A percentile compares a stretch with the other conserved stretches of the same genome.
phyloP scores from a whole-genome alignment of 2,113 vertebrate genomes.

The Eira barbara region DNA sequence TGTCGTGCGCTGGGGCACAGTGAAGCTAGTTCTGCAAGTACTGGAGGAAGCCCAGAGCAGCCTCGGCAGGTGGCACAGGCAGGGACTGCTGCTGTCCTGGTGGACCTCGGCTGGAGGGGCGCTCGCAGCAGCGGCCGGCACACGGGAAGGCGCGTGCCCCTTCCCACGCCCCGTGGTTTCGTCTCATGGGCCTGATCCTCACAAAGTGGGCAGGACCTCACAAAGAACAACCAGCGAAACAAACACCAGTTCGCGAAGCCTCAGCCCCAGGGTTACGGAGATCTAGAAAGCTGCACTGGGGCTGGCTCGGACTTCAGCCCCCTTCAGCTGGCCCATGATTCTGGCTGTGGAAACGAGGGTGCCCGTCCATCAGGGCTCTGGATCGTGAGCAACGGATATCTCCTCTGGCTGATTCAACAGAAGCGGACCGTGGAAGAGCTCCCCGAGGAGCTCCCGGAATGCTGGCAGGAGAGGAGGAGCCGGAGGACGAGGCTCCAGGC shows the following conservation, averaged over 20 bases:
- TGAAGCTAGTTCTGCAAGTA: background rate
- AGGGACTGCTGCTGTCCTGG: no score
- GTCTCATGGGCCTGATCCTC: background rate
- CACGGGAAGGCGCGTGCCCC: background rate
- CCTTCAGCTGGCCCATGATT: background rate
- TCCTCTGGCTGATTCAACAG: background rate
- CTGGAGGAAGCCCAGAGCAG: background rate
- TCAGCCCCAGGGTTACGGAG: no score
- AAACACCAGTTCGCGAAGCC: no score
- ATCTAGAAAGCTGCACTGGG: background rate
- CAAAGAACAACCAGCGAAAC: background rate
- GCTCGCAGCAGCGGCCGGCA: background rate
- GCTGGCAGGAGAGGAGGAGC: background rate
- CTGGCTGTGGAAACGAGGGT: background rate
- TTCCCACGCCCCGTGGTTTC: background rate
- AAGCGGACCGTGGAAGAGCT: background rate
- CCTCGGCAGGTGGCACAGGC: background rate
- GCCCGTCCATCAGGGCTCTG: no score
- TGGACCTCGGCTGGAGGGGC: background rate
- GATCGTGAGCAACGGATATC: background rate
- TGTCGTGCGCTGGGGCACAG: background rate
- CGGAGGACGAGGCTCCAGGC: background rate
- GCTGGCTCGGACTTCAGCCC: background rate
- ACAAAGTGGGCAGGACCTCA: background rate
- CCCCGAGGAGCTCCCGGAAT: no score